Base-by-base conservation (phyloP, 2,113 vertebrate species). In the Thryonomys swinderianus region DNA sequence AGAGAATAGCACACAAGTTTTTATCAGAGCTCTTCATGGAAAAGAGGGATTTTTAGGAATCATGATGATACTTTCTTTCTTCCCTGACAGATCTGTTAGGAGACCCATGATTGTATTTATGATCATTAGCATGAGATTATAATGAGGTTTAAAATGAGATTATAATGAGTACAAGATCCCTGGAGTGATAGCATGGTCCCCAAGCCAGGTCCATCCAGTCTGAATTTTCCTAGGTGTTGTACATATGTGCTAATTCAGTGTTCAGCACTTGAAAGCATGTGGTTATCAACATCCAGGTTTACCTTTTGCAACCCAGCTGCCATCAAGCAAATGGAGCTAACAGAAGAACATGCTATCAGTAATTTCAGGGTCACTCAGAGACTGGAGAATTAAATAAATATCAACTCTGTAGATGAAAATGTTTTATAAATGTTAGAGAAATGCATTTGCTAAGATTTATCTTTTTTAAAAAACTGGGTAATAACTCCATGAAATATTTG, bases 1-100 rank as follows among this genome's bases (percentile, higher is more conserved):
- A 10, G 9, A 14, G 32, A 11, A 0, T 2, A 42, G 27, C 21
- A 12, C 25, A 2, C 5, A 42, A 27, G 17, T 4, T 78, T 4
- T 78, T 64, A 73, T 45, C 32, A 53, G 17, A 76, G 27, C 20
- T 64, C 5, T 30, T 48, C 27, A 34, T 42, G 25, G 73, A 40
- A 13, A 92, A 69, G 37, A 32, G 10, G 3, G 23, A 42, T 25
- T 76, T 92, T 12, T 21, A 64, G 57, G 5, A 85, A 42, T 66
- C n/a, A 76, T 0, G 21, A 21, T 2, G 5, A 21, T 3, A n/a
- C 30, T 10, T 69, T 40, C 12, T 59, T 64, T 74, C 18, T 57
- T 20, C 18, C 25, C 62, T 69, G 53, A 7, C 13, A 51, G 59
- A 53, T 76, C 42, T 64, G 42, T 17, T 13, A 34, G 17, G 27